These are phyloP conservation scores for Epizoanthus ramosus DNA, from an alignment of 92 coral and sea anemone genomes.

Conservation along the genomic window DNA sequence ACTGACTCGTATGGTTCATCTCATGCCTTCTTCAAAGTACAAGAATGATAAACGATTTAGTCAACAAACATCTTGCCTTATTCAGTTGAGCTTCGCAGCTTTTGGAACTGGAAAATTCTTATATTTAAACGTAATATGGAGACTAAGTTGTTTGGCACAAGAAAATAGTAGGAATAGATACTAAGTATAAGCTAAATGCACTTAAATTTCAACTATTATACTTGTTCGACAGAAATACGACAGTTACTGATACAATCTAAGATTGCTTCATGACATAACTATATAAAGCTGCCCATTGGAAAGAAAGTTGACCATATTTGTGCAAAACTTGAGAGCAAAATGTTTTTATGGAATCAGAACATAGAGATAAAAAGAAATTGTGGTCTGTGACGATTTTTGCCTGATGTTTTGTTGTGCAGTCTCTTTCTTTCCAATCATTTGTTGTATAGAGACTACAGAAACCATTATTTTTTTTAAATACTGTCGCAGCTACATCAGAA, in stretches of 20 bases:
- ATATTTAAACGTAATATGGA: background rate
- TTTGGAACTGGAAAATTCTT: background rate
- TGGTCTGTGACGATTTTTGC: too few species aligned
- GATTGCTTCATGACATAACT: constrained; percentile 27
- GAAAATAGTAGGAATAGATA: too few species aligned
- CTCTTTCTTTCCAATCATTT: constrained; percentile 17
- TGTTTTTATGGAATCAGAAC: background rate
- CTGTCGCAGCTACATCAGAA: background rate
- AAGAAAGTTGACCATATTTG: constrained; percentile 17
- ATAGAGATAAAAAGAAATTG: too few species aligned
- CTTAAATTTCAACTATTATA: too few species aligned
- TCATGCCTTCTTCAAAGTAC: constrained; percentile 66
- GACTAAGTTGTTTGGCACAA: background rate
- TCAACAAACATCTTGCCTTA: constrained; percentile 66
- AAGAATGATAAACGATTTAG: constrained; percentile 49
- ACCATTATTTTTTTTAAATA: background rate
- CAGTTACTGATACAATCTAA: constrained; percentile 9
- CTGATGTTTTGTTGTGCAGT: background rate
- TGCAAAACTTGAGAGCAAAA: background rate
- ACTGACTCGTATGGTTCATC: constrained; percentile 68
- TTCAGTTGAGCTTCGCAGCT: constrained; percentile 8
- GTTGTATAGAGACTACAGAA: constrained; percentile 27
- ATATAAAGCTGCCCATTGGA: background rate
- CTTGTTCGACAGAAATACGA: too few species aligned
- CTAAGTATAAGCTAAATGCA: too few species aligned